Evolutionary conservation across 2,888 invertebrate genomes (phyloP).

Genomic region (Druceiella hillmani): DNA sequence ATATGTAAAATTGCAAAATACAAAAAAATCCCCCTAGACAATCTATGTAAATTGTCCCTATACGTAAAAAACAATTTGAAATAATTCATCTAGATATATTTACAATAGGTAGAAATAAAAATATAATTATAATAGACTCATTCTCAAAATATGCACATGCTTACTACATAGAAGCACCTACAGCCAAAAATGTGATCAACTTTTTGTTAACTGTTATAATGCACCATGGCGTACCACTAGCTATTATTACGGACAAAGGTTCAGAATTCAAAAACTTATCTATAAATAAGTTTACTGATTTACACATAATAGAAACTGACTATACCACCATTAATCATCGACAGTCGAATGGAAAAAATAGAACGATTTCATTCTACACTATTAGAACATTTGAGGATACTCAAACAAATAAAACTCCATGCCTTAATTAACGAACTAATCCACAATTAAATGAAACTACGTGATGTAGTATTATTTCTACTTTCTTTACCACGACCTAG

Average conservation of each 20-base stretch:
- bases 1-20: constrained; percentile 21
- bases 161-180: constrained; percentile 14
- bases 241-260: constrained; percentile 11
- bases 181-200: constrained; percentile 16
- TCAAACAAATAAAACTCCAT: too few species aligned
- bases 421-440: too few species aligned
- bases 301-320: constrained; percentile 18
- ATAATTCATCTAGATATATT: constrained; percentile 25
- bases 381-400: too few species aligned
- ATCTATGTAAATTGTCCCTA: constrained; percentile 23
- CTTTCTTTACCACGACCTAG: too few species aligned
- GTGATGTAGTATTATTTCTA: too few species aligned
- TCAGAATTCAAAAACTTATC: constrained; percentile 17
- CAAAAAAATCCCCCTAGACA: constrained; percentile 22
- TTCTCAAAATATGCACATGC: constrained; percentile 24
- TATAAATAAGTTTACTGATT: constrained; percentile 17
- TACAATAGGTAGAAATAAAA: constrained; percentile 16
- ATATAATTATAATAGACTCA: constrained; percentile 23
- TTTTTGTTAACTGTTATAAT: constrained; percentile 6
- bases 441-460: too few species aligned
- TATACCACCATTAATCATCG: too few species aligned
- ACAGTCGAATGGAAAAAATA: too few species aligned
- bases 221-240: constrained; percentile 8
- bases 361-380: too few species aligned
- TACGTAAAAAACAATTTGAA: constrained; percentile 22